Percentiles rank a stretch among this genome's conserved stretches.
These are phyloP conservation scores for Austrolebias charrua DNA, from an alignment of 2,797 vertebrate species.

Conservation along the genomic window DNA sequence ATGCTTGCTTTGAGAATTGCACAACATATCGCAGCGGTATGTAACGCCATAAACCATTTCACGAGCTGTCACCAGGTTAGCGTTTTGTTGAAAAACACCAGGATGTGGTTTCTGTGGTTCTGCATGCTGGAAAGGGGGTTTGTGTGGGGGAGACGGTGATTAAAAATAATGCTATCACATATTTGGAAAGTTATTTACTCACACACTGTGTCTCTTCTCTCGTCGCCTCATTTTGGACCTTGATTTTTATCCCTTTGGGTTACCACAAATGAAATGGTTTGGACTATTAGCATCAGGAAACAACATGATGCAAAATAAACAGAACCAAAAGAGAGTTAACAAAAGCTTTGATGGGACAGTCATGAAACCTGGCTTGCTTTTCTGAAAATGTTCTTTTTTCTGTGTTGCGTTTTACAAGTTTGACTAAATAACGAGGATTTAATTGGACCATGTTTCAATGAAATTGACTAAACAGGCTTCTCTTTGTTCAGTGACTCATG, in stretches of 20 bases:
- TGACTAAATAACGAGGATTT: conserved; percentile 21
- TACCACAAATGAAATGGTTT: conserved; percentile 32
- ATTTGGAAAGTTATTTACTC: conserved; percentile 38
- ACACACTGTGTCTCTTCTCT: conserved; percentile 46
- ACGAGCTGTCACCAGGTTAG: conserved; percentile 51
- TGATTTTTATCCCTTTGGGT: conserved; percentile 32
- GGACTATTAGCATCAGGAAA: conserved; percentile 52
- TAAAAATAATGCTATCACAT: conserved; percentile 58
- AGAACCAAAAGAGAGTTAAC: conserved; percentile 16
- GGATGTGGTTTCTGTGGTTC: conserved; percentile 57
- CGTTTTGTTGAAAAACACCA: conserved; percentile 59
- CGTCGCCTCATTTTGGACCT: conserved; percentile 37
- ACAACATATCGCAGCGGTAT: conserved; percentile 22
- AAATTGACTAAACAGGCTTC: conserved; percentile 11
- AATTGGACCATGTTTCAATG: conserved; percentile 6
- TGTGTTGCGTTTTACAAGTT: conserved; percentile 11
- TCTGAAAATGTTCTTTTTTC: conserved; percentile 8
- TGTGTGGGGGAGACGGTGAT: conserved; percentile 60
- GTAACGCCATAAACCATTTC: conserved; percentile 23
- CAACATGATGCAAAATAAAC: conserved; percentile 46
- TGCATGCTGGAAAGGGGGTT: conserved; percentile 29
- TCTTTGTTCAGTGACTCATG: conserved; percentile 9
- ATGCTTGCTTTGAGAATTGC: conserved; percentile 25
- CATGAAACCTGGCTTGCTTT: conserved; percentile 8
- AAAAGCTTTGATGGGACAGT: conserved; percentile 15